Evolutionary conservation across 2,113 vertebrate species (phyloP), one percentile per base, ranked within the genome.

Genomic region (Aphelocoma coerulescens): DNA sequence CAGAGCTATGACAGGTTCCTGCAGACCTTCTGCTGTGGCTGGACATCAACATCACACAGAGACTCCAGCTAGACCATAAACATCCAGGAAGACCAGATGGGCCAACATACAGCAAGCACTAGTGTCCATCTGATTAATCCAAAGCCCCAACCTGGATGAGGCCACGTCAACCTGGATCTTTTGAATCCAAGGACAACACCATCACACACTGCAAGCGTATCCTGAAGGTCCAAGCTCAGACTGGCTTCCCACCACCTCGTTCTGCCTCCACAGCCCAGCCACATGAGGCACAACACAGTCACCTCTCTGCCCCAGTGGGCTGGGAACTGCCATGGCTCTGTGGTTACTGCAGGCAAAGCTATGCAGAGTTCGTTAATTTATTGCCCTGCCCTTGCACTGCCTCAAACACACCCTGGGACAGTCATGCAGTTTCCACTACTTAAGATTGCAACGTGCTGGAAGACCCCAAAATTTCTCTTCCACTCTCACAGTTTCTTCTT

Each of bases 121-220:
- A 41, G 24, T 2, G 17, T 17, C 57, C 71, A n/a, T 10, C 3
- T 7, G 1, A 65, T 57, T 33, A 44, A 58, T 11, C 35, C 59
- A 85, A 75, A 79, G 57, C 32, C 61, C 44, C 21, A 44, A 1
- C 33, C 15, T 52, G 58, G 63, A 63, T 9, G 43, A 44, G 37
- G 54, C 51, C 76, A 78, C 3, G 0, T 8, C 52, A 63, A 7
- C 39, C 58, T 41, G 7, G 14, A 33, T 33, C 46, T 33, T 21
- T 7, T 16, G 6, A 83, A 46, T 4, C 1, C 55, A 63, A 58
- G 46, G 35, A 80, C 49, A 80, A 1, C 12, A 11, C 11, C 41
- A 55, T 7, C 51, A 69, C 49, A 24, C 0, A 0, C 16, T 11
- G 7, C 48, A 39, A 51, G 35, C 0, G 0, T 2, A 23, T 19